Evolutionary conservation across 2,113 vertebrate genomes (phyloP).

Genomic region (Barbus barbus): DNA sequence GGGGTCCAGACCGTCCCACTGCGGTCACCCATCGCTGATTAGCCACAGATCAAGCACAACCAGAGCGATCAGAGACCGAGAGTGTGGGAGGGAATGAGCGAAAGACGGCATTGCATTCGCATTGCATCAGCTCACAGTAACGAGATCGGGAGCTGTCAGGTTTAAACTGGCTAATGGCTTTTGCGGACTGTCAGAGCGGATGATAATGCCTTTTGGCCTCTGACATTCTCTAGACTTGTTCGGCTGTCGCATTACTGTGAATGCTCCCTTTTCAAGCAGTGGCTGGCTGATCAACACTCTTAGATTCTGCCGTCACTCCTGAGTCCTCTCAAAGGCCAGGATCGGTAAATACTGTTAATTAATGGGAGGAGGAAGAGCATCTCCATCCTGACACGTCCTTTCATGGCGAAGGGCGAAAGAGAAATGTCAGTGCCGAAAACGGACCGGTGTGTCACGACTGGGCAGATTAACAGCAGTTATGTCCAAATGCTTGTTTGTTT

Average conservation of each 20-base stretch:
- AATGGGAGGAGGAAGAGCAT: slow-evolving; percentile 29
- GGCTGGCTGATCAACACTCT: background rate
- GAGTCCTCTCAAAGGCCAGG: slow-evolving; percentile 7
- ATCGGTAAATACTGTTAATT: slow-evolving; percentile 45
- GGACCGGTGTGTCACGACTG: background rate
- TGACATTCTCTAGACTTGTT: slow-evolving; percentile 54
- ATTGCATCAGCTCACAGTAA: slow-evolving; percentile 63
- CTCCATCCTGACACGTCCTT: background rate
- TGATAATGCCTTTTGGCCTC: slow-evolving; percentile 51
- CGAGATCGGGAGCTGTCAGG: slow-evolving; percentile 54
- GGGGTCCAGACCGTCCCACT: slow-evolving; percentile 8
- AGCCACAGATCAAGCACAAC: slow-evolving; percentile 35
- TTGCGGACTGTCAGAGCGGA: slow-evolving; percentile 51
- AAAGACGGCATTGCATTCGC: slow-evolving; percentile 50
- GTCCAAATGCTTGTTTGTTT: background rate
- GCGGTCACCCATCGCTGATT: slow-evolving; percentile 47
- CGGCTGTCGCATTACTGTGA: slow-evolving; percentile 44
- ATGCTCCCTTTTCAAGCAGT: slow-evolving; percentile 15
- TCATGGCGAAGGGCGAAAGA: background rate
- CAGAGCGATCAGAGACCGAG: slow-evolving; percentile 7
- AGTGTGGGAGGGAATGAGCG: background rate
- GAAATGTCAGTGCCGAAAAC: background rate
- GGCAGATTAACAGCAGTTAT: background rate
- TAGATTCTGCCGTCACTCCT: background rate
- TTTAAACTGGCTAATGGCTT: slow-evolving; percentile 57